Conservation (phyloP, 1,140 invertebrate species). For the Trichomalopsis sarcophagae region DNA sequence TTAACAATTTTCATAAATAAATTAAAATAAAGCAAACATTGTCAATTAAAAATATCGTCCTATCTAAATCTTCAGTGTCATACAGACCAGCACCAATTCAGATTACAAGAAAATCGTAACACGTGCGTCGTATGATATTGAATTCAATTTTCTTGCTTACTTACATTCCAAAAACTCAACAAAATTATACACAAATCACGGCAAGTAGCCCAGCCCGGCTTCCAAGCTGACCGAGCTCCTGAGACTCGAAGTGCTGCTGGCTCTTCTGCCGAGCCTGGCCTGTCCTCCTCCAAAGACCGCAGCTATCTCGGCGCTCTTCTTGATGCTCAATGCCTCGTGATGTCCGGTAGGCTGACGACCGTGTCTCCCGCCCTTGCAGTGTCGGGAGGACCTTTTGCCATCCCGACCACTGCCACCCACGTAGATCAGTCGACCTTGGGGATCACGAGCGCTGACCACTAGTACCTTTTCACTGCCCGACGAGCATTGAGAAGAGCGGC, state of each 20-base stretch:
- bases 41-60: neutral
- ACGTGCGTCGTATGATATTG: no score
- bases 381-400: slow-evolving; percentile 52
- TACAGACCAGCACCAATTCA: neutral
- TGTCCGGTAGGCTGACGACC: slow-evolving; percentile 64
- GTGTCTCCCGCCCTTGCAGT: slow-evolving; percentile 70
- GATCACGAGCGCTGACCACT: slow-evolving; percentile 76
- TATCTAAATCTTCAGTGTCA: neutral
- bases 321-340: slow-evolving; percentile 86
- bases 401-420: slow-evolving; percentile 74
- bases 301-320: slow-evolving; percentile 91
- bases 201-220: slow-evolving; percentile 71
- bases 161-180: neutral
- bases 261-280: slow-evolving; percentile 62
- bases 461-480: slow-evolving; percentile 73
- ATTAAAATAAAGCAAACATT: neutral
- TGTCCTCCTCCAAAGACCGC: slow-evolving; percentile 80
- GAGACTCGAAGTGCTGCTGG: slow-evolving; percentile 68
- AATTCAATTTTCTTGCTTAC: no score
- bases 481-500: slow-evolving; percentile 61
- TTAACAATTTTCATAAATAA: neutral
- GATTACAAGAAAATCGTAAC: neutral
- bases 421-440: slow-evolving; percentile 75
- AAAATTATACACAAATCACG: slow-evolving; percentile 54
- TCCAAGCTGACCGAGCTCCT: slow-evolving; percentile 71